Conservation (phyloP, 1,140 invertebrate species). For the Pseudachorutes palmiensis region DNA sequence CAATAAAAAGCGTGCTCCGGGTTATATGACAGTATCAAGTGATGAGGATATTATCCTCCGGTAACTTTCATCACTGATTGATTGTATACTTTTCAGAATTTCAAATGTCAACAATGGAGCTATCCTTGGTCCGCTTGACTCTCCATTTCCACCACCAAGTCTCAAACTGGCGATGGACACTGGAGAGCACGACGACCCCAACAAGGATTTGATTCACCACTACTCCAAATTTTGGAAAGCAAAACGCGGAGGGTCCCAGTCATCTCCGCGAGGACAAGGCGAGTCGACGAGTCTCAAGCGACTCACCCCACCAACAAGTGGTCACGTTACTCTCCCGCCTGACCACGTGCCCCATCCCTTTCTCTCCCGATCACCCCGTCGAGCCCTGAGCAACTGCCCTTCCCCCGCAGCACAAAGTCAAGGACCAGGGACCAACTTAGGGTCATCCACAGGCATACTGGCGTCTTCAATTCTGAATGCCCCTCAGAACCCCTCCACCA, state of each 20-base stretch:
- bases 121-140: neutral
- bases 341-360: too few species aligned
- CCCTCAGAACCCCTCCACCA: neutral
- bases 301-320: neutral
- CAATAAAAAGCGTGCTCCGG: too few species aligned
- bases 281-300: neutral
- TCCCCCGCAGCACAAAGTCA: slow-evolving; percentile 8
- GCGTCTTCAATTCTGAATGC: neutral
- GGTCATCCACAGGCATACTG: neutral
- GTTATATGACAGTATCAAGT: too few species aligned
- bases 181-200: slow-evolving; percentile 32
- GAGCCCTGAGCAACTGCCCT: neutral
- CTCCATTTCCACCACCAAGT: neutral
- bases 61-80: too few species aligned
- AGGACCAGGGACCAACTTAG: neutral
- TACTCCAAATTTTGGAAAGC: slow-evolving; percentile 37
- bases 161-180: neutral
- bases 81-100: slow-evolving; percentile 15
- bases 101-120: slow-evolving; percentile 20
- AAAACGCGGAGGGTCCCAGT: slow-evolving; percentile 23
- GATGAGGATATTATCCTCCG: too few species aligned
- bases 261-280: slow-evolving; percentile 14
- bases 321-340: too few species aligned
- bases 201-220: slow-evolving; percentile 33
- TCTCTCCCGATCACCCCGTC: neutral